A percentile compares a stretch with the other conserved stretches of the same genome.
Evolutionary conservation across 2,113 vertebrate species (phyloP).

Genomic region (Petrocephalus zakoni): DNA sequence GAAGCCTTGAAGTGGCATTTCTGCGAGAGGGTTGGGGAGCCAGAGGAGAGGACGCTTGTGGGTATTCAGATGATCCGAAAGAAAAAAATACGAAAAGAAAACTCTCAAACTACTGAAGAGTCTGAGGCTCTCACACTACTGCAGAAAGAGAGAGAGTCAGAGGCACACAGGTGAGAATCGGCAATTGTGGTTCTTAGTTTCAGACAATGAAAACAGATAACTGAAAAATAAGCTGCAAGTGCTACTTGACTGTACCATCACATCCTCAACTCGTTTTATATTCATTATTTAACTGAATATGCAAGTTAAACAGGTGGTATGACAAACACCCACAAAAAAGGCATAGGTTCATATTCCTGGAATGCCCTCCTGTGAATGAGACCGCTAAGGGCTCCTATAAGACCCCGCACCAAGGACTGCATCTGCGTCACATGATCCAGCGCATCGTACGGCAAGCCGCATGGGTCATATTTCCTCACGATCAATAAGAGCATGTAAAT

Average conservation of each 20-base stretch:
- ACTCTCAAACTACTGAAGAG: background rate
- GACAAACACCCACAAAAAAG: background rate
- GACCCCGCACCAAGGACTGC: background rate
- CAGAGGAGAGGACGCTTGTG: background rate
- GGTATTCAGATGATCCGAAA: conserved; percentile 21
- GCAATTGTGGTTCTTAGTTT: background rate
- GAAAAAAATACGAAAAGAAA: conserved; percentile 15
- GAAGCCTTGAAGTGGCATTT: background rate
- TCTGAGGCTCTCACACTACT: conserved; percentile 51
- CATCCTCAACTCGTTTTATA: background rate
- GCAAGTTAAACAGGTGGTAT: background rate
- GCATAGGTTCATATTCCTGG: background rate
- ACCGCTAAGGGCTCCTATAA: background rate
- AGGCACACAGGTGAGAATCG: background rate
- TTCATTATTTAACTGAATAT: background rate
- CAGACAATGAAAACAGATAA: background rate
- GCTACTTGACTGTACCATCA: background rate
- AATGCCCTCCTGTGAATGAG: background rate
- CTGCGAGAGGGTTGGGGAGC: background rate
- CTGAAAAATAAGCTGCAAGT: background rate
- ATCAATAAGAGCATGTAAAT: background rate
- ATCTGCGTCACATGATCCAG: background rate
- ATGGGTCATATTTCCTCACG: background rate
- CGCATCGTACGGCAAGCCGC: background rate
- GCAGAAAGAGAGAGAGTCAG: conserved; percentile 9